Conservation (phyloP, 1,140 invertebrate species). For the Pogonomyrmex californicus region DNA sequence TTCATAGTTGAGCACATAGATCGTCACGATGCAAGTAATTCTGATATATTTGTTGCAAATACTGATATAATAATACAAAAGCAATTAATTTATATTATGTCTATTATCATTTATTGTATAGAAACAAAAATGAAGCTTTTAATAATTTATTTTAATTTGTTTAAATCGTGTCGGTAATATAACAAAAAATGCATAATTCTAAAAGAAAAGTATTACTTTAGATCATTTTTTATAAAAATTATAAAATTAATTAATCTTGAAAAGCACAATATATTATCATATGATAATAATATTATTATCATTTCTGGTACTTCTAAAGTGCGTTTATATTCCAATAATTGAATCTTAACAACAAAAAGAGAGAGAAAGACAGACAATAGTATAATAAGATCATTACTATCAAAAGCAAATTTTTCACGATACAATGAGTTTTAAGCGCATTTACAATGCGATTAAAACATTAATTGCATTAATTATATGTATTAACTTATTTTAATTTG, state of each 20-base stretch:
- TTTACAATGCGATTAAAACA: neutral
- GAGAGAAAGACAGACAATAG: no score
- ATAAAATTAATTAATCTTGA: neutral
- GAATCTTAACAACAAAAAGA: neutral
- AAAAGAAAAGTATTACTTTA: neutral
- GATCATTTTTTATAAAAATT: neutral
- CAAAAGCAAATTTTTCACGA: neutral
- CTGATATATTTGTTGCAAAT: constrained; percentile 3
- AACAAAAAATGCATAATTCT: neutral
- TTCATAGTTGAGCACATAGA: neutral
- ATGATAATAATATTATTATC: neutral
- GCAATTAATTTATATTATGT: neutral
- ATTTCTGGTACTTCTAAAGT: neutral
- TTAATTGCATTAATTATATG: neutral
- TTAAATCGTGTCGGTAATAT: neutral
- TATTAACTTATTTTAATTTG: neutral
- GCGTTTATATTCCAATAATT: neutral
- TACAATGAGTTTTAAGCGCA: neutral
- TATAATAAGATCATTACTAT: no score
- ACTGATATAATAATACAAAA: neutral
- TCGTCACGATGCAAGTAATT: neutral
- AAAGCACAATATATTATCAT: neutral
- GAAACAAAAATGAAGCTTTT: neutral
- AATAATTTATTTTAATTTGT: neutral
- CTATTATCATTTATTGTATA: neutral